phyloP scores from a whole-genome alignment of 2,888 invertebrate genomes.

The Dryobota labecula region DNA sequence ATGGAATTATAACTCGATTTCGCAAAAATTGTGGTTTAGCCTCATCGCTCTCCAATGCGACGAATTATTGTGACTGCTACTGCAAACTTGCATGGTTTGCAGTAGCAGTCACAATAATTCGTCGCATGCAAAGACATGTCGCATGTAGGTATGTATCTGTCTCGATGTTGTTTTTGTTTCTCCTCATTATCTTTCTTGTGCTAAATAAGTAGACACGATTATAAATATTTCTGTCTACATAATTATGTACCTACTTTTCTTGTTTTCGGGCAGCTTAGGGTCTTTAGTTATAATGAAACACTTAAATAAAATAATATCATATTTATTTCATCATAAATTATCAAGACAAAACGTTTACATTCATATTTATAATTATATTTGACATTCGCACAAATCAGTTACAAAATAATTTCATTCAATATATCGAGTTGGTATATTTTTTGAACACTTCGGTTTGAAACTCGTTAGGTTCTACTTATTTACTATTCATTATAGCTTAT shows the following conservation, averaged over 20 bases:
- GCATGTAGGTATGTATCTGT: no score
- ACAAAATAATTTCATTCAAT: constrained; percentile 62
- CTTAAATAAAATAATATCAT: constrained; percentile 56
- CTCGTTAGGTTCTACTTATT: constrained; percentile 58
- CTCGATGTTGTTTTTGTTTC: background rate
- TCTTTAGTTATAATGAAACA: constrained; percentile 39
- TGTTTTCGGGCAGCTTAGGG: background rate
- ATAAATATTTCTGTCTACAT: background rate
- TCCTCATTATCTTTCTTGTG: background rate
- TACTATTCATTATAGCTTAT: constrained; percentile 44
- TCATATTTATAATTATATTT: constrained; percentile 52
- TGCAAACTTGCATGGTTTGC: no score
- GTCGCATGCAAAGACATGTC: no score
- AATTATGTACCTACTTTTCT: no score
- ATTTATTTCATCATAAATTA: constrained; percentile 65
- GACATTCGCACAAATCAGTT: constrained; percentile 65
- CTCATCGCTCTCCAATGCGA: no score
- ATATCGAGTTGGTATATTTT: constrained; percentile 62
- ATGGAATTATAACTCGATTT: no score
- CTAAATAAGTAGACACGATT: background rate
- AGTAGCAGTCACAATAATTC: no score
- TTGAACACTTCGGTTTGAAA: constrained; percentile 73
- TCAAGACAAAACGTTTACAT: constrained; percentile 63
- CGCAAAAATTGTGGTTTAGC: no score
- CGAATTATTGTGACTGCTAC: background rate